Evolutionary conservation across 2,113 vertebrate genomes (phyloP), one percentile per base, ranked within the genome.

Genomic region (Seriola rivoliana): DNA sequence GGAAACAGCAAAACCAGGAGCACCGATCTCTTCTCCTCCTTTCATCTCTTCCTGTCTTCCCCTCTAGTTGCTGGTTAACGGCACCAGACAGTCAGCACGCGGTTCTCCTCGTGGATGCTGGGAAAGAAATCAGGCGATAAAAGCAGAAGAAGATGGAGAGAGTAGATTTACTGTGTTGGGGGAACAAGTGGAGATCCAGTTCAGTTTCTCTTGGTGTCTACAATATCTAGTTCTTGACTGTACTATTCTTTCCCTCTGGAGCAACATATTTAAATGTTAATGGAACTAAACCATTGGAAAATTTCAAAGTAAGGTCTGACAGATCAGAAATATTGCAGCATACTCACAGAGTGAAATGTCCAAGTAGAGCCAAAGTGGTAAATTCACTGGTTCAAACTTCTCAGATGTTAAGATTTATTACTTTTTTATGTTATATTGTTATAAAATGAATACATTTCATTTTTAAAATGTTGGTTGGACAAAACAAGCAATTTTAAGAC

Each of bases 1-100:
- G 77, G 46, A 91, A 88, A 83, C 82, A 54, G 81, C 82, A 93
- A 89, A 92, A 92, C 81, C 93, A 87, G 90, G 87, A 94, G 91
- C 91, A 50, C 76, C 75, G 34, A 79, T 81, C 83, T 76, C 78
- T 73, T 67, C 65, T 67, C 60, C 25, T 75, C 55, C 86, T 89
- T 89, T 88, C 85, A 84, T 88, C 78, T 87, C 72, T 81, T 84
- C 44, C 81, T 71, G 70, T 65, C 80, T 54, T 86, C 75, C 74
- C 84, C 48, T 70, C 64, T 82, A 32, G 54, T 89, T 16, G 46
- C 80, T 38, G 17, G 77, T 84, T 85, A 85, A 85, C 75, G 75
- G 67, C 70, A 38, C 59, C 64, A 71, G 88, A 89, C 86, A 80
- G 90, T 91, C 84, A 75, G 50, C 32, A 44, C 62, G 40, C 48